Base-by-base conservation (phyloP, 2,888 invertebrate genomes). In the Stenolophus ochropezus region DNA sequence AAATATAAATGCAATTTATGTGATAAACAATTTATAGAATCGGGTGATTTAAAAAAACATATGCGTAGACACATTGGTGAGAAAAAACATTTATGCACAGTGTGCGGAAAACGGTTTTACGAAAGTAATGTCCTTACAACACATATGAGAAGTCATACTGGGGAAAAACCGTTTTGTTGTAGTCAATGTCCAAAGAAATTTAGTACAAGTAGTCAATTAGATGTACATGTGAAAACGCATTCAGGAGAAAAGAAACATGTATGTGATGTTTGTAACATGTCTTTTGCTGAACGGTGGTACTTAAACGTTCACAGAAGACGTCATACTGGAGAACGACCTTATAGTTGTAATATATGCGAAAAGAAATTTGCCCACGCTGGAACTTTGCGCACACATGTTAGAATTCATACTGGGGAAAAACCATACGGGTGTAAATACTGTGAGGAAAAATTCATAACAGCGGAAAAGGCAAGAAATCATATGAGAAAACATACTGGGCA, bases 131-230 rank as follows among this genome's bases (percentile, higher is more conserved):
- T 71, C 2, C 75, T 86, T 33, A 83, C 84, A n/a, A 84, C 84
- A 3, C 99, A 99, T 88, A 91, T 98, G 83, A 92, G 99, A 85
- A 99, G 99, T 6, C 99, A 99, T 89, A 98, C 98, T 1, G 99
- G 99, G 0, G 99, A 99, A 87, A 91, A 99, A 18, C 99, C 99
- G 0, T 99, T 99, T 91, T 96, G 97, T 88, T 99, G 99, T 88
- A 95, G 96, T 86, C 96, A 97, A 5, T 99, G 99, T 91, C 96
- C 95, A 83, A 99, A 99, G 91, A 97, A 97, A 83, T 98, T 98
- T 89, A 98, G 98, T 0, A 99, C 99, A 88, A 91, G 99, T 86
- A 98, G 99, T 14, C 99, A 99, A 89, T 92, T 99, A 27, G 98
- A 99, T 90, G 99, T 99, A 88, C 99, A 99, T 89, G 97, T 99